These are phyloP conservation scores for Lucilia sericata DNA, from an alignment of 1,140 invertebrate genomes.

Conservation along the genomic window DNA sequence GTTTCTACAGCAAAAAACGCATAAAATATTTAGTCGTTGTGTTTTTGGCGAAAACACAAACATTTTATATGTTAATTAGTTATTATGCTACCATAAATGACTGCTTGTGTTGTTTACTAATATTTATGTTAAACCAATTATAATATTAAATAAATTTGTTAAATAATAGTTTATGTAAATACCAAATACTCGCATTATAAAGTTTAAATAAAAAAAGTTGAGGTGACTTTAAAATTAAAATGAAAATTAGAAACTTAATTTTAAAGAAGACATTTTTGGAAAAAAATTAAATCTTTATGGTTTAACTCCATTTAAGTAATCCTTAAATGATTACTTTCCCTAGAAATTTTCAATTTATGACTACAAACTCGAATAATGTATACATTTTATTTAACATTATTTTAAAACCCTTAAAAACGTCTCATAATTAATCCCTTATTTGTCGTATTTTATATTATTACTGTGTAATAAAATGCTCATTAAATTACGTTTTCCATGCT, in stretches of 20 bases:
- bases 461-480: constrained; percentile 47
- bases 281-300: too few relatives aligned
- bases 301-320: too few relatives aligned
- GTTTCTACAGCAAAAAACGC: too few relatives aligned
- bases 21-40: neutral
- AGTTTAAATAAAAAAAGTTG: neutral
- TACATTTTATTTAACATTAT: too few relatives aligned
- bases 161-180: neutral
- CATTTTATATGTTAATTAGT: constrained; percentile 33
- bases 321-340: too few relatives aligned
- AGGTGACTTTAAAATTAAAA: too few relatives aligned
- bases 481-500: constrained; percentile 40
- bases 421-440: constrained; percentile 49
- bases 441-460: constrained; percentile 47
- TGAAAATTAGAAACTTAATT: too few relatives aligned
- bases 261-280: too few relatives aligned
- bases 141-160: constrained; percentile 30
- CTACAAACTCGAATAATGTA: too few relatives aligned
- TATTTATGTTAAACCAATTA: constrained; percentile 17
- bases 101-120: neutral
- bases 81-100: constrained; percentile 3
- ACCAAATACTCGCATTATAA: too few relatives aligned
- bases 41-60: neutral
- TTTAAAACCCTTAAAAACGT: neutral
- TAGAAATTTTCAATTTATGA: too few relatives aligned